Evolutionary conservation across 2,113 vertebrate genomes (phyloP), one percentile per base, ranked within the genome.

Genomic region (Oophaga pumilio): DNA sequence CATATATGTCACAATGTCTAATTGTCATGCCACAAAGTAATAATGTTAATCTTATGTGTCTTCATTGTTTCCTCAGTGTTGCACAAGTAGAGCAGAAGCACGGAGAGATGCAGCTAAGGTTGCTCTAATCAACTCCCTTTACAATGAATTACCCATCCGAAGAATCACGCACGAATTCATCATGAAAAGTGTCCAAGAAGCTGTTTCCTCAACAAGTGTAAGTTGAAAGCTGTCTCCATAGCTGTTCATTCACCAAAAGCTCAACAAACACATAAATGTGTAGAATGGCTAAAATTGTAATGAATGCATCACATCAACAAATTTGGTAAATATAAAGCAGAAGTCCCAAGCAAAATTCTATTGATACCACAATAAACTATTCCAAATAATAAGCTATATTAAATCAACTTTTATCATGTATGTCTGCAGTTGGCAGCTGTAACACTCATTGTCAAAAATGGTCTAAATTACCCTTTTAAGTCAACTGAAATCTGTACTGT

Each of bases 61-160:
- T 82, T 20, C 88, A 28, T 86, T 59, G 89, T 87, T 88, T 89
- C 81, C 85, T 28, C 92, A 97, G 97, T 94, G 93, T 91, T 98
- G 96, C 89, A 91, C 94, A 89, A 97, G 95, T 28, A 96, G 95
- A 92, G 97, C 96, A 0, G 96, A 97, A 90, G 97, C 97, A 89
- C 95, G 97, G 24, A 92, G 96, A 86, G 96, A 97, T 88, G 97
- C 97, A 3, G 97, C 96, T 12, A 97, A 97, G 80, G 95, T 97
- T 88, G 96, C 97, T 17, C 92, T 98, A 80, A 96, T 98, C 95
- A 97, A 97, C 92, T 97, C 97, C 6, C 93, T 97, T 24, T 97
- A 97, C 91, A 98, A 97, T 14, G 96, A 97, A 90, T 90, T 97
- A 91, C 97, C 96, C 6, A 96, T 95, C 60, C 94, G 95, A 74